Evolutionary conservation across 2,797 vertebrate species (phyloP).

Genomic region (Lutjanus campechanus): DNA sequence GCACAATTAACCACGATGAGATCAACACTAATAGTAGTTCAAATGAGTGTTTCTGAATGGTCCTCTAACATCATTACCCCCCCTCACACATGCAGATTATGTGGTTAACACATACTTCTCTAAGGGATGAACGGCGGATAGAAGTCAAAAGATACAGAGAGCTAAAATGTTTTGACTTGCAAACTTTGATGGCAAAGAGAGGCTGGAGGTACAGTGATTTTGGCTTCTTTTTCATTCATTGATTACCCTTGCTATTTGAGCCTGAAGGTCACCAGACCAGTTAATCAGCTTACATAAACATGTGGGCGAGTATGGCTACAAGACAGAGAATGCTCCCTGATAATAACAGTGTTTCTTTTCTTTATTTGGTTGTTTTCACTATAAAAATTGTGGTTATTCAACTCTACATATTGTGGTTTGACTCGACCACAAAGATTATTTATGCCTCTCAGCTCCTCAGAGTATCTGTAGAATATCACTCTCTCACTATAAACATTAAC

Average conservation of each 20-base stretch:
- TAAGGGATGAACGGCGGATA: neutral
- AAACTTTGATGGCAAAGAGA: neutral
- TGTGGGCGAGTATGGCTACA: neutral
- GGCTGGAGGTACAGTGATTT: neutral
- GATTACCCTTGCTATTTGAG: slow-evolving; percentile 19
- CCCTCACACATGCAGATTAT: slow-evolving; percentile 2
- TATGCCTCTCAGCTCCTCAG: neutral
- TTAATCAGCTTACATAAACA: slow-evolving; percentile 27
- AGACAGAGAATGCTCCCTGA: neutral
- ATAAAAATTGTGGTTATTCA: neutral
- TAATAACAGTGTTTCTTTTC: slow-evolving; percentile 6
- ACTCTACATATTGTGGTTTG: neutral
- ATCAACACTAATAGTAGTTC: neutral
- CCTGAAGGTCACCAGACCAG: slow-evolving; percentile 7
- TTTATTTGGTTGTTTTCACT: neutral
- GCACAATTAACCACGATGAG: neutral
- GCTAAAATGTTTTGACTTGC: neutral
- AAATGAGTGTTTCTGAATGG: neutral
- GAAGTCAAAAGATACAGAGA: neutral
- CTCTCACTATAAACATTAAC: slow-evolving; percentile 15
- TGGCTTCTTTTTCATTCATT: neutral
- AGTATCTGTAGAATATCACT: neutral
- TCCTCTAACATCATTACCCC: neutral
- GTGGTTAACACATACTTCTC: slow-evolving; percentile 5
- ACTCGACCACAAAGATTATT: neutral